A percentile compares a stretch with the other conserved stretches of the same genome.
Conservation (phyloP, 2,888 invertebrate species). For the Chymomyza caudatula region DNA sequence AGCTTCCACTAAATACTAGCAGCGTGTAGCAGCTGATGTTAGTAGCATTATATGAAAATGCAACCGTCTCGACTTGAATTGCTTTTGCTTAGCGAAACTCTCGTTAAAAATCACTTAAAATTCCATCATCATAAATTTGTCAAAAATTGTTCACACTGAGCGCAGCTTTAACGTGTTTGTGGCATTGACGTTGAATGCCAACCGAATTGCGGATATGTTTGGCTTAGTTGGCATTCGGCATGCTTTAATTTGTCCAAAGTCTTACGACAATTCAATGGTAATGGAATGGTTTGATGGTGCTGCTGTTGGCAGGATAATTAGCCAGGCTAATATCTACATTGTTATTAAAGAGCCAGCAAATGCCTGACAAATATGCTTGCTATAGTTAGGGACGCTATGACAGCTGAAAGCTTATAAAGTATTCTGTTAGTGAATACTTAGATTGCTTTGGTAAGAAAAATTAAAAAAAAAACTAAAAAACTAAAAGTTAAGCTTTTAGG, state of each 20-base stretch:
- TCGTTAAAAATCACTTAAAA: conserved; percentile 78
- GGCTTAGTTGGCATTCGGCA: background rate
- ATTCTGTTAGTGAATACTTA: too few species aligned
- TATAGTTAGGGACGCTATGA: too few species aligned
- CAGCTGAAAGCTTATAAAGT: too few species aligned
- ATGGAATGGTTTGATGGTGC: background rate
- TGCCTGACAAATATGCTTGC: background rate
- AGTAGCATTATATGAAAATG: background rate
- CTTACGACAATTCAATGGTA: background rate
- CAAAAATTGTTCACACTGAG: conserved; percentile 50
- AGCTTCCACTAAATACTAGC: conserved; percentile 3
- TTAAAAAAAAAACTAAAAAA: too few species aligned
- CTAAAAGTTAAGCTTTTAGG: too few species aligned
- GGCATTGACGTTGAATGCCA: background rate
- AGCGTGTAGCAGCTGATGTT: background rate
- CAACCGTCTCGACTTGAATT: background rate
- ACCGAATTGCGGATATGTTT: background rate
- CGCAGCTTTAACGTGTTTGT: background rate
- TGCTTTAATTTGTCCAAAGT: background rate
- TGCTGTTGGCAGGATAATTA: background rate
- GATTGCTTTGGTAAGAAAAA: too few species aligned
- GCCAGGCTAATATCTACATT: background rate
- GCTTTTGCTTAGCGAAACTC: conserved; percentile 39
- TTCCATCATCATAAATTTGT: conserved; percentile 78
- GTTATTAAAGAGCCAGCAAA: background rate